Percentiles rank a stretch among this genome's conserved stretches.
phyloP scores from a whole-genome alignment of 2,888 invertebrate species.

The Lobophora halterata region DNA sequence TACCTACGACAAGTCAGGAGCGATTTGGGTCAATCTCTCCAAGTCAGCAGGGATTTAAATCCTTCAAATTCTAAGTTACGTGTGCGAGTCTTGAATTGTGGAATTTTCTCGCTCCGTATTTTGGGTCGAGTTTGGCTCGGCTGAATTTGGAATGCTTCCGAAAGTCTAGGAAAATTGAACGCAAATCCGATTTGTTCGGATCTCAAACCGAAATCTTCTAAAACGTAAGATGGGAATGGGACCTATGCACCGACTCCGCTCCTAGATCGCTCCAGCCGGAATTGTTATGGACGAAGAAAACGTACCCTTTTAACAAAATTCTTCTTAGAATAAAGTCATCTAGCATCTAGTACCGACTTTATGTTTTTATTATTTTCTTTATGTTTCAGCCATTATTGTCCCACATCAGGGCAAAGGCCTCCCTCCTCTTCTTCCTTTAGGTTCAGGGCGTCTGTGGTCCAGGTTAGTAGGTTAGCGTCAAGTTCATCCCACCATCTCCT shows the following conservation, averaged over 20 bases:
- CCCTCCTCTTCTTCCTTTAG: too few relatives aligned
- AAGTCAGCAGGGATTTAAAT: conserved; percentile 60
- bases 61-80: conserved; percentile 58
- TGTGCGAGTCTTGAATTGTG: conserved; percentile 48
- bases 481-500: too few relatives aligned
- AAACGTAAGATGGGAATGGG: conserved; percentile 50
- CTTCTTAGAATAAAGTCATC: too few relatives aligned
- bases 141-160: conserved; percentile 55
- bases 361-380: too few relatives aligned
- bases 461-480: too few relatives aligned
- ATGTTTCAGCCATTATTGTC: too few relatives aligned
- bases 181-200: conserved; percentile 73
- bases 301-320: too few relatives aligned
- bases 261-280: conserved; percentile 26
- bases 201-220: conserved; percentile 52
- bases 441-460: too few relatives aligned
- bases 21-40: conserved; percentile 52
- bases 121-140: conserved; percentile 55
- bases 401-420: too few relatives aligned
- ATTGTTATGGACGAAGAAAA: conserved; percentile 10
- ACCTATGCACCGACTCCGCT: conserved; percentile 49
- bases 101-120: conserved; percentile 56
- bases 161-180: conserved; percentile 75
- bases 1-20: conserved; percentile 32
- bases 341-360: too few relatives aligned